phyloP scores from a whole-genome alignment of 2,797 vertebrate species.

The Tinamus major region DNA sequence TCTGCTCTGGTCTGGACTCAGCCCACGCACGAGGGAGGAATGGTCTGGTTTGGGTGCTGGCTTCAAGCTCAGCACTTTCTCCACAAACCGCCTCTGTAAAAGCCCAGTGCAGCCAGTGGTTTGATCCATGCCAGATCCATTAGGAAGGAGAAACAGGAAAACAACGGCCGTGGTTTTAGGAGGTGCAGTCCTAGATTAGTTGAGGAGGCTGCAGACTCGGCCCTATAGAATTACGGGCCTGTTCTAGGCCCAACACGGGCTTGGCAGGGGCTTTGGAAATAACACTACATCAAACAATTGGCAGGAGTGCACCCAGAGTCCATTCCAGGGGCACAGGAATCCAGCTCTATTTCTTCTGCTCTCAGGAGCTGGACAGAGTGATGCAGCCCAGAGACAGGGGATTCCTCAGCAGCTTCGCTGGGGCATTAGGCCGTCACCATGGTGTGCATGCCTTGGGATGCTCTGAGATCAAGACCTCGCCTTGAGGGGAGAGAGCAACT shows the following conservation, averaged over 20 bases:
- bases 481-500: neutral
- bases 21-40: neutral
- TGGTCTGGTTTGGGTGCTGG: neutral
- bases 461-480: neutral
- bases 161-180: conserved; percentile 15
- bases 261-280: conserved; percentile 76
- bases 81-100: neutral
- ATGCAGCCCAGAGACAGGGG: conserved; percentile 6
- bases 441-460: neutral
- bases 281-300: conserved; percentile 79
- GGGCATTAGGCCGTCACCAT: neutral
- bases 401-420: conserved; percentile 13
- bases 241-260: conserved; percentile 53
- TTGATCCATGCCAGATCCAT: neutral
- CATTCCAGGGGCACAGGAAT: conserved; percentile 64
- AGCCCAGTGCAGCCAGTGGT: fast-evolving
- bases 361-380: neutral
- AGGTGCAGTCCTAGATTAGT: conserved; percentile 1
- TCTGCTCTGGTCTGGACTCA: neutral
- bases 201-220: conserved; percentile 59
- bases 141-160: conserved; percentile 19
- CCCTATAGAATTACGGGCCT: conserved; percentile 70
- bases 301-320: conserved; percentile 40
- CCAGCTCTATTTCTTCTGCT: conserved; percentile 47
- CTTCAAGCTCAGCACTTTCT: neutral